These are phyloP conservation scores for Hemistola chrysoprasaria DNA, from an alignment of 2,888 invertebrate genomes.

Conservation along the genomic window DNA sequence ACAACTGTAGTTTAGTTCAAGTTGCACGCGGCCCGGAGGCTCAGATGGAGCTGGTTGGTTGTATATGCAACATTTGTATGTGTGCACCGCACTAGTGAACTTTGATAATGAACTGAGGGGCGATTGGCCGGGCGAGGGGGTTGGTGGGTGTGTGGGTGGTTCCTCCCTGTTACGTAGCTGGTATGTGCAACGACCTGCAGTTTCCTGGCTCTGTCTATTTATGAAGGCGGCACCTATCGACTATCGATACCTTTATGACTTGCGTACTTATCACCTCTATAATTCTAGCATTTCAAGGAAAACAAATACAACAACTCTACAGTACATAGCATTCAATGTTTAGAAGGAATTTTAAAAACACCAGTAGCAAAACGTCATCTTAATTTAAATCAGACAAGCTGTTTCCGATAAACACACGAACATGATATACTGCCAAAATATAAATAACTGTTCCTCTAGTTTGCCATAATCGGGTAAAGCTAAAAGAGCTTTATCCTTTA, in stretches of 20 bases:
- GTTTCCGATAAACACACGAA: too few species aligned
- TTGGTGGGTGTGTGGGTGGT: constrained; percentile 36
- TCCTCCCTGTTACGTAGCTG: constrained; percentile 46
- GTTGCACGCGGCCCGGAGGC: constrained; percentile 38
- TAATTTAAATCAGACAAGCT: too few species aligned
- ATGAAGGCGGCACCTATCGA: constrained; percentile 11
- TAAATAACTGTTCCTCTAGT: too few species aligned
- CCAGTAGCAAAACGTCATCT: too few species aligned
- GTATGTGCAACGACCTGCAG: constrained; percentile 62
- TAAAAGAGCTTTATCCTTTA: too few species aligned
- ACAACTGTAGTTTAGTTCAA: constrained; percentile 18
- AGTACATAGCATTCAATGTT: too few species aligned
- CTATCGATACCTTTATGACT: constrained; percentile 18
- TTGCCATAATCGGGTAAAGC: too few species aligned
- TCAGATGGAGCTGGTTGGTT: constrained; percentile 29
- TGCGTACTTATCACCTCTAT: constrained; percentile 2
- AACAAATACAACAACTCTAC: too few species aligned
- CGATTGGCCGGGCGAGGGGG: constrained; percentile 57
- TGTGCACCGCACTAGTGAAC: constrained; percentile 77
- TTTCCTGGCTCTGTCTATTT: constrained; percentile 10
- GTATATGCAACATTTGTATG: constrained; percentile 30
- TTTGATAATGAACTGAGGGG: constrained; percentile 79
- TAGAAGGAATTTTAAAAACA: too few species aligned
- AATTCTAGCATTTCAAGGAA: too few species aligned
- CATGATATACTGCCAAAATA: too few species aligned